These are phyloP conservation scores for Diplodus puntazzo DNA, from an alignment of 2,797 vertebrate genomes.

Conservation along the genomic window DNA sequence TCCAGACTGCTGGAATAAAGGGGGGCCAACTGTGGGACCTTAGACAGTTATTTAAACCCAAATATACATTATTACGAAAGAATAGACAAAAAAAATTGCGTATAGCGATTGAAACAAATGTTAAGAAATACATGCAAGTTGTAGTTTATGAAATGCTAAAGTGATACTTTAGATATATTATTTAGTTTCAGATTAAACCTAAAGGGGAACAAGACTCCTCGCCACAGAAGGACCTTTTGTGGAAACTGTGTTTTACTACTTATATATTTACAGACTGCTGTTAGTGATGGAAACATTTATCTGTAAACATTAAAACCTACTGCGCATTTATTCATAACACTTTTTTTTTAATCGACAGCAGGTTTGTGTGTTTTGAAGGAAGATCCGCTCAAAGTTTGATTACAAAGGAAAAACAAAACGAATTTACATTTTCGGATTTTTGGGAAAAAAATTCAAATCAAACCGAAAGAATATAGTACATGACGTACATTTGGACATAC, in stretches of 20 bases:
- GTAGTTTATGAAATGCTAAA: not conserved
- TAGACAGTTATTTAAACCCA: not conserved
- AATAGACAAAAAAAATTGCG: not conserved
- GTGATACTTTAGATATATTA: not conserved
- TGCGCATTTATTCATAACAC: slow-evolving; percentile 1
- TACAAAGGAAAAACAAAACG: not conserved
- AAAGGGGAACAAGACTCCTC: not conserved
- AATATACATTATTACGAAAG: not conserved
- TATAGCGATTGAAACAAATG: not conserved
- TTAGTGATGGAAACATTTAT: not conserved
- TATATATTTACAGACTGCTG: not conserved
- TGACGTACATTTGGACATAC: not conserved
- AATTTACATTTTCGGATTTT: not conserved
- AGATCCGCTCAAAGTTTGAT: slow-evolving; percentile 14
- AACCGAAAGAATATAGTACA: not conserved
- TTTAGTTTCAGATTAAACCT: not conserved
- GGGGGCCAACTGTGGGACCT: not conserved
- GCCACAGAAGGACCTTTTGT: not conserved
- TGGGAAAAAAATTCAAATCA: fast-evolving
- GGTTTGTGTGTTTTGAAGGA: not conserved
- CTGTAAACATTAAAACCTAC: not conserved
- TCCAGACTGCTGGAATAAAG: not conserved
- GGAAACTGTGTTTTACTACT: not conserved
- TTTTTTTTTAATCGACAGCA: not conserved
- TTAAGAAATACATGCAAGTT: not conserved